These are phyloP conservation scores for Melieria omissa DNA, from an alignment of 2,888 invertebrate genomes.

Conservation along the genomic window DNA sequence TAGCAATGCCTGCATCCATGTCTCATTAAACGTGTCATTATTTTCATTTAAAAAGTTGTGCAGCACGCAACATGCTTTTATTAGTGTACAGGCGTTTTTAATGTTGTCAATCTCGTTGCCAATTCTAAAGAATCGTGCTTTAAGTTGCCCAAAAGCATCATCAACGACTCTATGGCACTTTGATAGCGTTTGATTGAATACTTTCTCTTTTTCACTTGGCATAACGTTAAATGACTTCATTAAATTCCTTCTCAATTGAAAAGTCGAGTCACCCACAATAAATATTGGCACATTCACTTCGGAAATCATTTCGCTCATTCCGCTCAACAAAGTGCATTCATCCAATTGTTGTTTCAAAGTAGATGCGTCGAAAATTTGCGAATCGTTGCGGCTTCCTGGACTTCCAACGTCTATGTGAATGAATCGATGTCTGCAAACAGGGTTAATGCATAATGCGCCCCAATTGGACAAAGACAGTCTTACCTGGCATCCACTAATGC, in stretches of 20 bases:
- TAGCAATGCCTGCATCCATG: slow-evolving; percentile 21
- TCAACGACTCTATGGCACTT: slow-evolving; percentile 26
- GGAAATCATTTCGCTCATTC: slow-evolving; percentile 6
- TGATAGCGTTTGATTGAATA: slow-evolving; percentile 32
- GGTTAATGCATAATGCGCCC: background rate
- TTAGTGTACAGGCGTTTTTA: slow-evolving; percentile 17
- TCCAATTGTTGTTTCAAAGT: background rate
- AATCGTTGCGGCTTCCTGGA: slow-evolving; percentile 25
- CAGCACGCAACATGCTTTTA: slow-evolving; percentile 25
- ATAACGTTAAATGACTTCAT: slow-evolving; percentile 24
- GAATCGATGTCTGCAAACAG: slow-evolving; percentile 18
- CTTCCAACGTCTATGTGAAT: slow-evolving; percentile 27
- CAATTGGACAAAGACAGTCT: background rate
- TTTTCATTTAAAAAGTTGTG: slow-evolving; percentile 31
- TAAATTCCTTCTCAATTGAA: slow-evolving; percentile 16
- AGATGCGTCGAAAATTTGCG: slow-evolving; percentile 15
- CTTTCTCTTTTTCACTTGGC: slow-evolving; percentile 14
- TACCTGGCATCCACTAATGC: slow-evolving; percentile 34
- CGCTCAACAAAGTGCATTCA: background rate
- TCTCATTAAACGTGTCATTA: slow-evolving; percentile 19
- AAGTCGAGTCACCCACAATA: slow-evolving; percentile 30
- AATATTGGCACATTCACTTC: slow-evolving; percentile 19
- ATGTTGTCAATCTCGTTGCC: slow-evolving; percentile 29
- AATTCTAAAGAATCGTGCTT: slow-evolving; percentile 28
- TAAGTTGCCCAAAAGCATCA: slow-evolving; percentile 27